These are phyloP conservation scores for Drosophila sp. DNA, from an alignment of 1,140 invertebrate species.

Conservation along the genomic window DNA sequence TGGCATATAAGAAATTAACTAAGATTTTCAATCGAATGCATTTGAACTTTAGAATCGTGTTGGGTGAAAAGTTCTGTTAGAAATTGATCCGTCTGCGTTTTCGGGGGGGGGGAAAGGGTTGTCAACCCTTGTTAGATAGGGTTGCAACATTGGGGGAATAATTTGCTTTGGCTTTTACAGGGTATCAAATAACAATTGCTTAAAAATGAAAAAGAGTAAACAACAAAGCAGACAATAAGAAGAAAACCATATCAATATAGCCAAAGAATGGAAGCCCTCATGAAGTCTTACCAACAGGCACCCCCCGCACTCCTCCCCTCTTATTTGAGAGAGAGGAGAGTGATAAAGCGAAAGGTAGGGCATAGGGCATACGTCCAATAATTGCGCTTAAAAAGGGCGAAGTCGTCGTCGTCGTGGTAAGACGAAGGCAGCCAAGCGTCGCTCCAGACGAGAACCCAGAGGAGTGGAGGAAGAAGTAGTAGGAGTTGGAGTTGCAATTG, in stretches of 20 bases:
- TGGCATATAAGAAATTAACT: too few relatives aligned
- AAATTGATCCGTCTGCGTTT: too few relatives aligned
- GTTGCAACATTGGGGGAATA: neutral
- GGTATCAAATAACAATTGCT: conserved; percentile 10
- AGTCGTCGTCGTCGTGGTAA: neutral
- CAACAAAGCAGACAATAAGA: conserved; percentile 5
- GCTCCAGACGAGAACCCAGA: neutral
- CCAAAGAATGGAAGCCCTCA: conserved; percentile 2
- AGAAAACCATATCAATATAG: conserved; percentile 6
- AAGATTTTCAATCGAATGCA: too few relatives aligned
- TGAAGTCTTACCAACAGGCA: neutral
- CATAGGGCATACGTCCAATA: conserved; percentile 72
- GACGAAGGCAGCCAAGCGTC: conserved; percentile 6
- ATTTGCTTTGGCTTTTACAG: neutral
- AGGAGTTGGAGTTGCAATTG: neutral
- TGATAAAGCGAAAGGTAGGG: conserved; percentile 21
- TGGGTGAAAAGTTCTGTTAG: too few relatives aligned
- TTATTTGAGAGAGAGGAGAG: neutral
- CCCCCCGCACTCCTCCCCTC: neutral
- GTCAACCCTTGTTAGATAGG: neutral
- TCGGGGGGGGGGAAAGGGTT: neutral
- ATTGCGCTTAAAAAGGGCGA: conserved; percentile 66
- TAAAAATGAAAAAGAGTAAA: conserved; percentile 4
- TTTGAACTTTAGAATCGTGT: too few relatives aligned
- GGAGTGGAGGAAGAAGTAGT: neutral